Evolutionary conservation across 2,113 vertebrate species (phyloP).

Genomic region (Ondatra zibethicus): DNA sequence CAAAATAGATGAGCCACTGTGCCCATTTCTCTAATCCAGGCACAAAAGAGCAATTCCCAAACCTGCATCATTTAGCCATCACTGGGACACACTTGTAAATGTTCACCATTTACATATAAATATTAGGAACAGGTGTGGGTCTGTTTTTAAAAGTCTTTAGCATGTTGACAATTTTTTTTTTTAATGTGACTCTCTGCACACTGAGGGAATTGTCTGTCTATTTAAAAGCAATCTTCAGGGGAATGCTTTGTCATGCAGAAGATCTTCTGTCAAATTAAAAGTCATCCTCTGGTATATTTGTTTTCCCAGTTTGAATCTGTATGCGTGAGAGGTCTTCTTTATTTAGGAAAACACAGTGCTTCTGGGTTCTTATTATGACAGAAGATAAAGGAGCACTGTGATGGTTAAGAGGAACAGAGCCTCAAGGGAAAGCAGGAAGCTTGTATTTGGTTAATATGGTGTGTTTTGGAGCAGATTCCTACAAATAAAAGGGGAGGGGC

Average conservation of each 20-base stretch:
- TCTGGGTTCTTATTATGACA: conserved; percentile 37
- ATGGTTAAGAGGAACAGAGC: neutral
- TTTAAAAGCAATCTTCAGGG: conserved; percentile 52
- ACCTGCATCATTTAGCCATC: neutral
- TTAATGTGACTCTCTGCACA: conserved; percentile 25
- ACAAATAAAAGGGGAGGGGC: neutral
- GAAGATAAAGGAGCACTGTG: neutral
- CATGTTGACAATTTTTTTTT: conserved; percentile 16
- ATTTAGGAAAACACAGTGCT: conserved; percentile 27
- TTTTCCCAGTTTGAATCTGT: conserved; percentile 47
- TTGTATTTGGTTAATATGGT: conserved; percentile 43
- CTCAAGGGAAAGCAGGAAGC: neutral
- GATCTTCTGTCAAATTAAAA: conserved; percentile 64
- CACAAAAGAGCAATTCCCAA: neutral
- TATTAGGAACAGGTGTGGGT: conserved; percentile 65
- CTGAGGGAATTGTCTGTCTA: conserved; percentile 20
- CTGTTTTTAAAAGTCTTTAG: neutral
- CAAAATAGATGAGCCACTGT: neutral
- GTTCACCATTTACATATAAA: conserved; percentile 48
- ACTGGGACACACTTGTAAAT: conserved; percentile 10
- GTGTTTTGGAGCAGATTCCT: conserved; percentile 11
- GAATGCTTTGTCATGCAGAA: conserved; percentile 43
- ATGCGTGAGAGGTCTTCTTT: conserved; percentile 44
- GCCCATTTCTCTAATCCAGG: neutral
- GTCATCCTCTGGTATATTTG: conserved; percentile 30